Base-by-base conservation (phyloP, 2,888 invertebrate genomes). In the Chorisops tibialis region DNA sequence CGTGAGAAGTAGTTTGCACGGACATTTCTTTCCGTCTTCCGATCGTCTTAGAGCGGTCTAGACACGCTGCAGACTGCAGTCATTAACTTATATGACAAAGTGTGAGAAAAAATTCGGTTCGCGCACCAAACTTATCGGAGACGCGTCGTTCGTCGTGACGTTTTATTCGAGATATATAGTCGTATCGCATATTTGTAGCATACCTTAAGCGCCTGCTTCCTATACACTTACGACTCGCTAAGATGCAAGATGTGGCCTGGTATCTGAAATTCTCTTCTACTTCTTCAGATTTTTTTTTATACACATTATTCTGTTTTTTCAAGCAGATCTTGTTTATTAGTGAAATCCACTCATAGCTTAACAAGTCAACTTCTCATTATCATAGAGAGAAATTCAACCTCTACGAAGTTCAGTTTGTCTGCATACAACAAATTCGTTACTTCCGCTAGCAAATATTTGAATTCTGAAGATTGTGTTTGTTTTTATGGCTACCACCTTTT, bases 31-130 rank as follows among this genome's bases (percentile, higher is more conserved):
- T 56, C 56, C 45, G 56, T 56, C 35, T 56, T 43, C 41, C 54
- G 54, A 54, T 30, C 43, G 56, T 56, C 45, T 35, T 30, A 63
- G n/a, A n/a, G 19, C 16, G 16, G 59, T 63, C 63, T 59, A 64
- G 64, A 64, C 64, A 58, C n/a, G 52, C 38, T 58, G 54, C 62
- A 64, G 64, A 64, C 64, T 52, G 43, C 19, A 62, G 49, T 62
- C 58, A 59, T 61, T 64, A 61, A 59, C 59, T 59, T 64, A 59
- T n/a, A n/a, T 64, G 64, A 64, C 64, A 64, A 45, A 21, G 21
- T 62, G 64, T 64, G 64, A 64, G 64, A 64, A 64, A 64, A 24
- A 41, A 16, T 11, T 14, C 12, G n/a, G 9, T 41, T 41, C 41
- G 41, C 41, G 41, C 16, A 41, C 14, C 6, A 14, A 1, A 37